Conservation (phyloP, 2,888 invertebrate genomes). For the Lordiphosa fenestrarum region DNA sequence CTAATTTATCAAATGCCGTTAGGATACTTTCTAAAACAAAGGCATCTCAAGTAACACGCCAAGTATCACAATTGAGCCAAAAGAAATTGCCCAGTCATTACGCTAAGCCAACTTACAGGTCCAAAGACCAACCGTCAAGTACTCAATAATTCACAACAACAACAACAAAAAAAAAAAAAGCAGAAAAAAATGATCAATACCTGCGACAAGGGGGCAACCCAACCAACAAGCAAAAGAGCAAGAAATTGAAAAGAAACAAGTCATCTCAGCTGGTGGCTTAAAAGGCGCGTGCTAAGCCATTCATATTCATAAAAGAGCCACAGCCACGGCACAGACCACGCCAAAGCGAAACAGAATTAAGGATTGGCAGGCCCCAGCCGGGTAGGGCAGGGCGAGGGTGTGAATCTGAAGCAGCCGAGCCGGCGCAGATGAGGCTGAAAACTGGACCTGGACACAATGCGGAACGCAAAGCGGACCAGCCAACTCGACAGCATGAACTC, state of each 20-base stretch:
- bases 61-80: conserved; percentile 58
- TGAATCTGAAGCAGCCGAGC: conserved; percentile 28
- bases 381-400: conserved; percentile 40
- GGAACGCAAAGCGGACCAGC: conserved; percentile 23
- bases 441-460: conserved; percentile 35
- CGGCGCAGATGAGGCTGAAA: conserved; percentile 28
- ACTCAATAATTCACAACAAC: conserved; percentile 66
- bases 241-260: conserved; percentile 74
- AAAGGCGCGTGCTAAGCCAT: conserved; percentile 75
- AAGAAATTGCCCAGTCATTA: conserved; percentile 66
- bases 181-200: conserved; percentile 60
- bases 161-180: conserved; percentile 18
- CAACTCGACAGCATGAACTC: conserved; percentile 11
- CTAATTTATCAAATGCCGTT: no score
- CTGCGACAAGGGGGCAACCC: conserved; percentile 40
- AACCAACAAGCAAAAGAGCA: conserved; percentile 37
- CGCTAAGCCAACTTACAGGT: conserved; percentile 27
- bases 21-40: conserved; percentile 60
- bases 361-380: conserved; percentile 47
- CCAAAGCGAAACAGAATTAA: conserved; percentile 35
- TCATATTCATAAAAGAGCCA: conserved; percentile 68
- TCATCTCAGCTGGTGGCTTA: conserved; percentile 76
- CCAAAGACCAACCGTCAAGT: conserved; percentile 45
- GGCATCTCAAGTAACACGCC: conserved; percentile 55
- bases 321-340: conserved; percentile 29